These are phyloP conservation scores for Alauda arvensis DNA, from an alignment of 2,797 vertebrate species.

Conservation along the genomic window DNA sequence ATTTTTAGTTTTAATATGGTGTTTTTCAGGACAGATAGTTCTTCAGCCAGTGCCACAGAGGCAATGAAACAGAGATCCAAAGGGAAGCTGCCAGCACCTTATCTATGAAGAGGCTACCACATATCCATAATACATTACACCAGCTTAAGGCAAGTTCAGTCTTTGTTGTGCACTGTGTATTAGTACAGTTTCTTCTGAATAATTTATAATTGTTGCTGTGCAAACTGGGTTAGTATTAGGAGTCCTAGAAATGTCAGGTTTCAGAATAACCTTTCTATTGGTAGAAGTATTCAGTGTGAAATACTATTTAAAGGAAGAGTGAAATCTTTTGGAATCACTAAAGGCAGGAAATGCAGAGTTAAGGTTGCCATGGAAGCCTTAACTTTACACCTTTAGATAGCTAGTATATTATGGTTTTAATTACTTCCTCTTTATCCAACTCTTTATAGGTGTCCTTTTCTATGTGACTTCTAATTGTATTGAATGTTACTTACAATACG, in stretches of 20 bases:
- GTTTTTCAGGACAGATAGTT: neutral
- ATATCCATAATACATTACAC: neutral
- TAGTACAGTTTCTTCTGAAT: conserved; percentile 31
- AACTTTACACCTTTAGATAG: conserved; percentile 13
- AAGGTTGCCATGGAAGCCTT: conserved; percentile 36
- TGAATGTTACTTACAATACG: neutral
- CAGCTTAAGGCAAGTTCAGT: neutral
- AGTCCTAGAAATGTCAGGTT: conserved; percentile 26
- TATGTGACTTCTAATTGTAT: neutral
- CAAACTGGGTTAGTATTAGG: conserved; percentile 21
- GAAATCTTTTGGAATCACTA: conserved; percentile 9
- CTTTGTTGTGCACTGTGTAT: neutral
- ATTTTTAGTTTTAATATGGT: neutral
- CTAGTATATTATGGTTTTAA: conserved; percentile 10
- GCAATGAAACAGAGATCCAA: neutral
- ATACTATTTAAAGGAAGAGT: conserved; percentile 4
- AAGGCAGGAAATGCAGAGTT: conserved; percentile 28
- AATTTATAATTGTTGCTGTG: conserved; percentile 24
- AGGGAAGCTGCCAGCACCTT: neutral
- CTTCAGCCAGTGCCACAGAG: neutral
- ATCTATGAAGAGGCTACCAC: neutral
- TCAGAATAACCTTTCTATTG: conserved; percentile 26
- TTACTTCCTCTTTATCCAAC: neutral
- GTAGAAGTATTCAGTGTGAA: conserved; percentile 8
- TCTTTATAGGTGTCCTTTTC: neutral